Evolutionary conservation across 2,113 vertebrate species (phyloP).

Genomic region (Petaurus breviceps): DNA sequence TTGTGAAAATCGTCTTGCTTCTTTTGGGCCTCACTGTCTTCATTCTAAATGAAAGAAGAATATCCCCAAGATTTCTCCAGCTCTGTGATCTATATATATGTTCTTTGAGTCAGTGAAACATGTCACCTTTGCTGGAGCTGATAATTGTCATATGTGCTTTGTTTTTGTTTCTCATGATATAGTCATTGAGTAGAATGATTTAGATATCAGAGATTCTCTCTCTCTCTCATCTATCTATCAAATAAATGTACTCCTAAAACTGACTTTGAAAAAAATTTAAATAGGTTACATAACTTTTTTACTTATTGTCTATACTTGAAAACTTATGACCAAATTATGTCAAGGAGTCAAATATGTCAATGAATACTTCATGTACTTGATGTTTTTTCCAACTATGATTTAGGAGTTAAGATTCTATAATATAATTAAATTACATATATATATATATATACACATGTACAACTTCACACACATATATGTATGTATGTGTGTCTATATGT

Average conservation of each 20-base stretch:
- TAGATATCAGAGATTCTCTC: not conserved
- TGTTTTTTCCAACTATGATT: not conserved
- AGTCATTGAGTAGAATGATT: not conserved
- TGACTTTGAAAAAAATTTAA: not conserved
- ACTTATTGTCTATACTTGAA: not conserved
- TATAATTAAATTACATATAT: not conserved
- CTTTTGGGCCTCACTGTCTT: not conserved
- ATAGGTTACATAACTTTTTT: not conserved
- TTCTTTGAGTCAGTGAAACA: not conserved
- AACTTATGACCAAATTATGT: not conserved
- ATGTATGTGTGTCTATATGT: not conserved
- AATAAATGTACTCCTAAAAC: not conserved
- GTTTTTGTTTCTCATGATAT: not conserved
- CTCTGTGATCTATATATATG: not conserved
- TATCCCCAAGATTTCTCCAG: not conserved
- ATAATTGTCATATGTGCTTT: not conserved
- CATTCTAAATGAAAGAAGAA: not conserved
- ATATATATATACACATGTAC: not conserved
- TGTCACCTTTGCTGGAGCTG: not conserved
- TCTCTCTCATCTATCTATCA: no score
- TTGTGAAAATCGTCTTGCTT: not conserved
- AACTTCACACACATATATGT: not conserved
- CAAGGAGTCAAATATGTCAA: not conserved
- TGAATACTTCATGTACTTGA: not conserved
- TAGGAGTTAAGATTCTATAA: not conserved